Base-by-base conservation (phyloP, 2,797 vertebrate species). In the Catharus ustulatus region DNA sequence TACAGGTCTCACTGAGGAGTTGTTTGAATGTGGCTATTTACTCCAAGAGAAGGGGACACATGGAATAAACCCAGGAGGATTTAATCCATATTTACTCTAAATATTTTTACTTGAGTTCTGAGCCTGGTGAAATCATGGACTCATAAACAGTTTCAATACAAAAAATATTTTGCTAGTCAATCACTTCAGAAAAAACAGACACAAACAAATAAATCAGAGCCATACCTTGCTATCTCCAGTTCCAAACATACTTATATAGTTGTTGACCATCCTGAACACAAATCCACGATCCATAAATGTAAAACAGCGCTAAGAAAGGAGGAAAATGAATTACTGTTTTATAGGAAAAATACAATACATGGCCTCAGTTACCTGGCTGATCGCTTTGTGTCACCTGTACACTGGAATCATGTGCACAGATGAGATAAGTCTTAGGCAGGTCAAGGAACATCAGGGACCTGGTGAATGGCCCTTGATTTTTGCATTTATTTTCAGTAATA, bases 261-360 rank as follows among this genome's bases (percentile, higher is more conserved):
- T 98, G 97, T 98, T 99, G 72, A 99, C 98, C 93, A 99, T 97
- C 96, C 98, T 99, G 97, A 99, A 99, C 87, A 99, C 98, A 97
- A 99, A 99, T 78, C 99, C 99, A 97, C 99, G 97, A 96, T 99
- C 99, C 99, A 99, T 99, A 94, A 99, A 98, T 1, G 99, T 99
- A 82, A 99, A 99, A 94, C 99, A 99, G 62, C 98, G 98, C 99
- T 99, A 96, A 67, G 59, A 92, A 91, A 95, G 17, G 7, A 5
- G 2, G 1, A 40, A 78, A 49, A 69, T 75, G 8, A 51, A 26
- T 30, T 55, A 84, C 18, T 63, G 38, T 74, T 89, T 67, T 71
- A 63, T 38, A 62, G 36, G 3, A n/a, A 45, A 81, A 36, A 6
- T 26, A 17, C 22, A 92, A 54, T 15, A 36, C 17, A 8, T 3